phyloP scores from a whole-genome alignment of 2,888 invertebrate species.

The Thyatira batis region DNA sequence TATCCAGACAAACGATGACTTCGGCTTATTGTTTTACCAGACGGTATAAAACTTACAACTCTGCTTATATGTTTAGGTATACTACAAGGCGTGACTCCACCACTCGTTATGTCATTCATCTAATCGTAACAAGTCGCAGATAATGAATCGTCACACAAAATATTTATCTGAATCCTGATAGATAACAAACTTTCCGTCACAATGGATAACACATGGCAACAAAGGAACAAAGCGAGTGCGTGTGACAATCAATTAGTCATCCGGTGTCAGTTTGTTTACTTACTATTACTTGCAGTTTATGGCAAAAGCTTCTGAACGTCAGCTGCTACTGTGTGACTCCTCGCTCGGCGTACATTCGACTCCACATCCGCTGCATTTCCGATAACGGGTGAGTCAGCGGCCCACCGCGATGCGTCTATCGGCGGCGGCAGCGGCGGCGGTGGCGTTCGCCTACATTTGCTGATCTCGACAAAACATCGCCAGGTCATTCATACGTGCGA shows the following conservation, averaged over 20 bases:
- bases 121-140: slow-evolving; percentile 14
- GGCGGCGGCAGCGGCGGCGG: slow-evolving; percentile 25
- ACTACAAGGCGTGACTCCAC: not conserved
- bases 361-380: slow-evolving; percentile 73
- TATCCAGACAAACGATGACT: no score
- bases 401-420: slow-evolving; percentile 1
- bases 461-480: slow-evolving; percentile 45
- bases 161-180: slow-evolving; percentile 38
- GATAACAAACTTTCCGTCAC: slow-evolving; percentile 31
- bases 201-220: slow-evolving; percentile 50
- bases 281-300: slow-evolving; percentile 57
- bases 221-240: slow-evolving; percentile 72
- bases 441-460: slow-evolving; percentile 33
- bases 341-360: slow-evolving; percentile 45
- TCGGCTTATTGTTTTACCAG: no score
- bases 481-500: slow-evolving; percentile 51
- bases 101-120: not conserved
- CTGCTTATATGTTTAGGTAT: no score
- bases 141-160: slow-evolving; percentile 28
- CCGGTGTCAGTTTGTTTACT: slow-evolving; percentile 52
- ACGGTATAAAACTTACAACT: not conserved
- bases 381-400: slow-evolving; percentile 73
- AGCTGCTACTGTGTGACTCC: slow-evolving; percentile 62
- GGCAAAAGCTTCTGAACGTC: slow-evolving; percentile 63
- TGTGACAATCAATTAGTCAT: slow-evolving; percentile 71